Evolutionary conservation across 2,797 vertebrate species (phyloP), one percentile per base, ranked within the genome.

Genomic region (Nyctalus aviator): DNA sequence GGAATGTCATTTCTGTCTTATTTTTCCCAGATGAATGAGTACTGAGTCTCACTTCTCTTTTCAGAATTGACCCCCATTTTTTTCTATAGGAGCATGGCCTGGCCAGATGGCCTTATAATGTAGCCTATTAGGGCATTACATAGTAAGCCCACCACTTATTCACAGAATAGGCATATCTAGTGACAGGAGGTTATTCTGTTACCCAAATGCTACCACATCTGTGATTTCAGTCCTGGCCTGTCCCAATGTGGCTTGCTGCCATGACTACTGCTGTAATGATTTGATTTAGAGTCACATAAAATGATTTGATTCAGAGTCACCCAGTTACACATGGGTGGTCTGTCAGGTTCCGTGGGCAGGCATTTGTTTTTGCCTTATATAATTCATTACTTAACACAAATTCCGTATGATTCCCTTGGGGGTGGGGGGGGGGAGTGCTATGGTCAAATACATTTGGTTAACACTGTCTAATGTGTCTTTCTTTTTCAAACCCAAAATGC

Each of bases 331-430:
- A 13, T 48, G 75, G 69, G 79, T 85, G 83, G 77, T 75, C 50
- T 91, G 35, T 87, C 75, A 46, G 73, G 41, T 4, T 93, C 69
- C 7, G 7, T 18, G 69, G 83, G 20, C 32, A 86, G 73, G 14
- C 50, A 75, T 86, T 93, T 73, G 35, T 69, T 69, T 30, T 93
- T n/a, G 41, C 27, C 21, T 83, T 85, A 72, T 59, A 66, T 91
- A 75, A 81, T 57, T 91, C 37, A 48, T 88, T 69, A 93, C 57
- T 89, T 89, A 86, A 66, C 62, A 91, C 62, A 75, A 88, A 59
- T 76, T 53, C 46, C 55, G 30, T 66, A 41, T 82, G 87, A 73
- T 71, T 73, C 62, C 92, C 66, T 76, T 86, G 37, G 50, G n/a
- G n/a, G n/a, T n/a, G n/a, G 53, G 79, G 79, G 89, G 37, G 50